Base-by-base conservation (phyloP, 1,140 invertebrate species). In the Phthorimaea operculella region DNA sequence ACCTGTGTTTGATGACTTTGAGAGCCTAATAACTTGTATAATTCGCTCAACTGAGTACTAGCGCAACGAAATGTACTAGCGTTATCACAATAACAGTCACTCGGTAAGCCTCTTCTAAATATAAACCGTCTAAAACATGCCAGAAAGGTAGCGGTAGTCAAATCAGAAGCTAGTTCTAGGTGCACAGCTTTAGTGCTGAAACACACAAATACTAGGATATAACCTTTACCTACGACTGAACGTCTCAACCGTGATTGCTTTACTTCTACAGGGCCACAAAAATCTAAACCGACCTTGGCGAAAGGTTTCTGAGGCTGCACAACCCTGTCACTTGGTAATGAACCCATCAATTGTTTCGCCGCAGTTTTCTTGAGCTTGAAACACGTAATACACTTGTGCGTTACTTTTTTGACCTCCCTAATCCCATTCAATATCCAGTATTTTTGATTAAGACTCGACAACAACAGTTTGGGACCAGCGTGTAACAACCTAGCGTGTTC, bases 401-500 rank as follows among this genome's bases (percentile, higher is more conserved):
- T 36, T 7, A 36, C 34, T 12, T 12, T 36, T 36, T 36, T 36
- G 7, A 36, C 34, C 34, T 36, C 34, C 34, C 7, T 36, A 8
- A 53, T 8, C 9, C 52, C 64, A 16, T 34, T 12, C 10, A 67
- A 6, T 8, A 65, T 63, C 67, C 64, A 69, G 51, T 58, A 69
- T 51, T 18, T 12, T 28, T 52, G 17, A 39, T 54, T 48, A 10
- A 63, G 10, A 3, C 12, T 14, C 1, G 15, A 18, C 7, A 62
- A 21, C 12, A 55, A 17, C 14, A 54, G n/a, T 18, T 59, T 60
- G 21, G 47, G 52, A 12, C 60, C 60, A 14, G 54, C 62, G 18
- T 73, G 65, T 3, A 63, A 39, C 10, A 60, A 44, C 9, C 48
- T 53, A 16, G 51, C 15, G 45, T 74, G 75, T 12, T 63, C 54